phyloP scores from a whole-genome alignment of 2,113 vertebrate species.

The Thinocorus orbignyianus region DNA sequence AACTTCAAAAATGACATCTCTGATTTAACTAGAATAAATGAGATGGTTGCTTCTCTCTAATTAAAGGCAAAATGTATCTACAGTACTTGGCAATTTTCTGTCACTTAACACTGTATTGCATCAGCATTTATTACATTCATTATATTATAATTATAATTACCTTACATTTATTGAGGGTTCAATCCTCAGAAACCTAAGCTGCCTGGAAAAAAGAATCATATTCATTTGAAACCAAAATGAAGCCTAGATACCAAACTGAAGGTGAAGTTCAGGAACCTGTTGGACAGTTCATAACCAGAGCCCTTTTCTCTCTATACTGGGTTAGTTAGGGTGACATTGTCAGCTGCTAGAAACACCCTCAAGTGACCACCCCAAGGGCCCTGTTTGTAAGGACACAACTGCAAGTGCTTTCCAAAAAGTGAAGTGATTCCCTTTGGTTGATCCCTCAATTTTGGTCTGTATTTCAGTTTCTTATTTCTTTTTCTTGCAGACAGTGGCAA shows the following conservation, averaged over 20 bases:
- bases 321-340: not conserved
- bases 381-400: not conserved
- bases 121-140: constrained; percentile 30
- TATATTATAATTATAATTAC: constrained; percentile 39
- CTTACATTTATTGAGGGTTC: constrained; percentile 1
- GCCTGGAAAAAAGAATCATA: not conserved
- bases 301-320: not conserved
- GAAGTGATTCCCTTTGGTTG: not conserved
- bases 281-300: not conserved
- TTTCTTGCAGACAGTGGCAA: not conserved
- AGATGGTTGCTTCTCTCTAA: constrained; percentile 54
- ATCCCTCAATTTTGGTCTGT: not conserved
- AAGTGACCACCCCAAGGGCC: fast-evolving
- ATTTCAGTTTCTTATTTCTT: not conserved
- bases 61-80: constrained; percentile 56
- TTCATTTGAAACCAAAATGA: not conserved
- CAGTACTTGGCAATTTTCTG: constrained; percentile 51
- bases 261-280: not conserved
- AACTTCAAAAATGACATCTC: constrained; percentile 52
- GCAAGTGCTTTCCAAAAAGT: not conserved
- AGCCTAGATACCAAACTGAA: not conserved
- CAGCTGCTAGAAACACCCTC: not conserved
- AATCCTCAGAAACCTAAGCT: not conserved
- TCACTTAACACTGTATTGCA: constrained; percentile 43
- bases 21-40: constrained; percentile 45